Base-by-base conservation (phyloP, 2,797 vertebrate species). In the Anguilla anguilla region DNA sequence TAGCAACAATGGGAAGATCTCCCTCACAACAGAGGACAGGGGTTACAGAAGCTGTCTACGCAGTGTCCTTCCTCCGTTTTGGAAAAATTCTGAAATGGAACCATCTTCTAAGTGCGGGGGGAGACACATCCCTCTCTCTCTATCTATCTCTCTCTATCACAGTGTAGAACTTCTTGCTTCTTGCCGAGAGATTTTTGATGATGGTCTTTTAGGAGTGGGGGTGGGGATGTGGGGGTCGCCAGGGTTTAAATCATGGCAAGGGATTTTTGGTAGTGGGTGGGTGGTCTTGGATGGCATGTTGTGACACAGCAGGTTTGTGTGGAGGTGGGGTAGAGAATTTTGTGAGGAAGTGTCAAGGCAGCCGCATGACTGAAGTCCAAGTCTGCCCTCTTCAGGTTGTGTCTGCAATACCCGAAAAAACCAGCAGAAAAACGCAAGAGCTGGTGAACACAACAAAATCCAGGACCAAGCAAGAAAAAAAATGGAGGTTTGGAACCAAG, bases 331-430 rank as follows among this genome's bases (percentile, higher is more conserved):
- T 89, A 82, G 87, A 15, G 83, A 86, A 88, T 15, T 82, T 91
- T 89, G 90, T 90, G 92, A 92, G 90, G 89, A 94, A 94, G 92
- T 91, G 86, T 90, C 83, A 91, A 88, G 88, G 43, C 3, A 59
- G 84, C 89, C 88, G 67, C 19, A 72, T 35, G 43, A 95, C 87
- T 86, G 91, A 97, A 95, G 96, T 96, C 96, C 93, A 94, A 96
- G 89, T 95, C 95, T 96, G 96, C 97, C 96, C 97, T 95, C 97
- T 97, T 94, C 95, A 96, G 97, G 94, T 93, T 9, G 77, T 88
- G 86, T 43, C 3, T 35, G 57, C 46, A 59, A 35, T 86, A 77
- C 81, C 86, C 59, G 59, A 28, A 43, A 15, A 79, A 13, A 67
- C 57, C 59, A 25, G 9, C 22, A 6, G 53, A 85, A 61, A 59